Conservation (phyloP, 2,797 vertebrate genomes). For the Lemur catta region DNA sequence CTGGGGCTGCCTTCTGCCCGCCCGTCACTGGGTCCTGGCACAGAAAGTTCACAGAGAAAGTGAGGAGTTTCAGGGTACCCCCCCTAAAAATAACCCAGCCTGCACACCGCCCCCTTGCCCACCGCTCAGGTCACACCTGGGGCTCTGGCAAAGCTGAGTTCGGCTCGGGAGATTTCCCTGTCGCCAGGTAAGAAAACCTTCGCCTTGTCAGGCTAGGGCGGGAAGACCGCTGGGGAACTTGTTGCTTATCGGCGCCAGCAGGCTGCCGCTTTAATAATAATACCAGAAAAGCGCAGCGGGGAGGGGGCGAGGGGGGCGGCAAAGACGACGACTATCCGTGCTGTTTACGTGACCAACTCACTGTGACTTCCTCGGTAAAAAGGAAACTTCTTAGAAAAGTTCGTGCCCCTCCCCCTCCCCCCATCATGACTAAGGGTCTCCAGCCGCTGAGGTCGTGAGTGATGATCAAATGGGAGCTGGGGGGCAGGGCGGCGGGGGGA, state of each 20-base stretch:
- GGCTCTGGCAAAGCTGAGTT: conserved; percentile 80
- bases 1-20: conserved; percentile 76
- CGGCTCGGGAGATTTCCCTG: conserved; percentile 76
- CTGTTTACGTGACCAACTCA: conserved; percentile 72
- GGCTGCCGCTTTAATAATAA: conserved; percentile 78
- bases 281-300: conserved; percentile 55
- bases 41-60: conserved; percentile 83
- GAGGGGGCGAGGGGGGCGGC: conserved; percentile 13
- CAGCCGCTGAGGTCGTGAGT: conserved; percentile 69
- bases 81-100: conserved; percentile 56
- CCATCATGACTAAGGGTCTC: conserved; percentile 77
- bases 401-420: conserved; percentile 40
- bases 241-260: conserved; percentile 88
- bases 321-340: background rate
- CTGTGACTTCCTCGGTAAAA: conserved; percentile 66
- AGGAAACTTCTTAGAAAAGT: conserved; percentile 74
- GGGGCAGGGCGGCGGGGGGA: background rate
- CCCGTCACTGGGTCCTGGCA: conserved; percentile 79
- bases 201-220: conserved; percentile 71
- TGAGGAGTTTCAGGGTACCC: conserved; percentile 74
- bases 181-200: conserved; percentile 84
- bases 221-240: conserved; percentile 88
- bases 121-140: conserved; percentile 80
- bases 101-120: conserved; percentile 81
- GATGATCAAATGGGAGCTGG: conserved; percentile 34